Conservation (phyloP, 23 tunicate species). For the Clavelina lepadiformis region DNA sequence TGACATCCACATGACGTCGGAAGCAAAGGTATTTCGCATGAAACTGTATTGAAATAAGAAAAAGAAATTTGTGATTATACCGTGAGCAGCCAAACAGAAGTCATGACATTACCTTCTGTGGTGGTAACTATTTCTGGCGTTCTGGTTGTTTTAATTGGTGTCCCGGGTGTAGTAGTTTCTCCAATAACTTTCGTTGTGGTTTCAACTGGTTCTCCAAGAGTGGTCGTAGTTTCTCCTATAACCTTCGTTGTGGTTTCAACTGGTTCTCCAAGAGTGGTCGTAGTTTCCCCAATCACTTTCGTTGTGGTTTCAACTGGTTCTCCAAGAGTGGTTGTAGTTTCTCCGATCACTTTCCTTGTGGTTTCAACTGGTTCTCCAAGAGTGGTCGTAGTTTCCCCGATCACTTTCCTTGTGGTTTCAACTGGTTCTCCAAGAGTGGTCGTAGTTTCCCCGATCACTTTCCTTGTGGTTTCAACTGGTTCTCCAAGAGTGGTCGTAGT, state of each 20-base stretch:
- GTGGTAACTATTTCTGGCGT: conserved; percentile 11
- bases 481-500: conserved; percentile 9
- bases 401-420: conserved; percentile 1
- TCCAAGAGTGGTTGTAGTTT: conserved; percentile 5
- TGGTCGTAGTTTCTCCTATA: neutral
- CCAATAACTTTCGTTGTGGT: conserved; percentile 8
- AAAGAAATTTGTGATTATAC: neutral
- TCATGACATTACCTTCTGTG: conserved; percentile 1
- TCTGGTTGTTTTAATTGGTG: neutral
- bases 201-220: neutral
- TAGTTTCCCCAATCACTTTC: conserved; percentile 9
- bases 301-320: conserved; percentile 16
- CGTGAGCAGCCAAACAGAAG: neutral
- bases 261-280: neutral
- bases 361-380: conserved; percentile 4
- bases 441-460: conserved; percentile 1
- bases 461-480: conserved; percentile 10
- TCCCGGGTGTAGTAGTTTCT: conserved; percentile 27
- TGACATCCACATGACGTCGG: conserved; percentile 55
- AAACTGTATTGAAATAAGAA: conserved; percentile 10
- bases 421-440: conserved; percentile 2
- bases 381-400: conserved; percentile 2
- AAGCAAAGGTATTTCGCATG: conserved; percentile 42
- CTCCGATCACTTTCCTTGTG: conserved; percentile 16
- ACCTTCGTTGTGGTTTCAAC: conserved; percentile 15